These are phyloP conservation scores for Temnothorax longispinosus DNA, from an alignment of 1,140 invertebrate genomes.

Conservation along the genomic window DNA sequence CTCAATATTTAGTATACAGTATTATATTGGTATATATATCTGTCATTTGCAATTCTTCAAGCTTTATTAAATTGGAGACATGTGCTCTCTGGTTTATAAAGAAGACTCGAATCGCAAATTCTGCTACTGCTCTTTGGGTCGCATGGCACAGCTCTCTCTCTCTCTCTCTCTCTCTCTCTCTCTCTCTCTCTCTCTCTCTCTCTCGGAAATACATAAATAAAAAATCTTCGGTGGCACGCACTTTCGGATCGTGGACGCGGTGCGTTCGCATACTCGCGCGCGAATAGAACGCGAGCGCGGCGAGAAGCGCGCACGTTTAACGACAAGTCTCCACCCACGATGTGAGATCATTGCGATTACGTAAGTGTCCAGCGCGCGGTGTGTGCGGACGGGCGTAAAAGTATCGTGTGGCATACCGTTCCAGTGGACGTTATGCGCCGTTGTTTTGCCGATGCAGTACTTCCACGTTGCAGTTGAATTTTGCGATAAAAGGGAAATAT, in stretches of 20 bases:
- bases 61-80: background rate
- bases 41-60: background rate
- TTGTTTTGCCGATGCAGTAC: slow-evolving; percentile 48
- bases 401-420: slow-evolving; percentile 71
- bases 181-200: background rate
- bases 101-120: background rate
- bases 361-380: slow-evolving; percentile 77
- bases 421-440: slow-evolving; percentile 39
- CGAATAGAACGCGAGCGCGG: background rate
- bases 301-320: slow-evolving; percentile 33
- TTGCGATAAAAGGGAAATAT: slow-evolving; percentile 32
- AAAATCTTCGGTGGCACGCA: background rate
- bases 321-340: slow-evolving; percentile 79
- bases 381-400: slow-evolving; percentile 72
- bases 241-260: slow-evolving; percentile 46
- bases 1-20: background rate
- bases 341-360: slow-evolving; percentile 81
- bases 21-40: background rate
- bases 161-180: too few species aligned
- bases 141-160: background rate
- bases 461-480: slow-evolving; percentile 37
- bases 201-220: background rate
- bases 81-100: background rate
- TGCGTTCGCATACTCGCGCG: background rate
- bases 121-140: background rate